Evolutionary conservation across 2,113 vertebrate species (phyloP).

Genomic region (Sterna hirundo): DNA sequence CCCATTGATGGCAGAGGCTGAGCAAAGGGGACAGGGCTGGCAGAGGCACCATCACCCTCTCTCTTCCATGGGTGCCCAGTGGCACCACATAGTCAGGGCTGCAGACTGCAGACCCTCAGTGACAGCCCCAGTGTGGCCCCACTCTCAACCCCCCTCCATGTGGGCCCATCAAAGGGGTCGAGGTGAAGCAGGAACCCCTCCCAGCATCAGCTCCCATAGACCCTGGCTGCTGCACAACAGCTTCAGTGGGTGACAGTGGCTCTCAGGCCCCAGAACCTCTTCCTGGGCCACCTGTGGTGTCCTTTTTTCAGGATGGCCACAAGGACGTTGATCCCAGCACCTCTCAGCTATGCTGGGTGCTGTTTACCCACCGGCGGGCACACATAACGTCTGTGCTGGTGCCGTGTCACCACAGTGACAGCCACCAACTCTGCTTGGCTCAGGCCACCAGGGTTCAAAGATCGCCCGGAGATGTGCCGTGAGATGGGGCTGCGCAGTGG

Average conservation of each 20-base stretch:
- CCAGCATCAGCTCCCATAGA: neutral
- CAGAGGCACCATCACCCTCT: neutral
- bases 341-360: neutral
- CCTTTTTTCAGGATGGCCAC: accelerated
- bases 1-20: neutral
- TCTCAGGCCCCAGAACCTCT: neutral
- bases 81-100: neutral
- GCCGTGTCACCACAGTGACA: neutral
- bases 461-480: accelerated
- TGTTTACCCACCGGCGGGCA: accelerated
- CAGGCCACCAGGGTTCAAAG: neutral
- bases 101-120: neutral
- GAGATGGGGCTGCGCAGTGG: too few relatives aligned
- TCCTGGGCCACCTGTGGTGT: accelerated
- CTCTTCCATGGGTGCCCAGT: neutral
- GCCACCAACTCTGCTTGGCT: neutral
- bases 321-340: accelerated
- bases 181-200: neutral
- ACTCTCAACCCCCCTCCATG: neutral
- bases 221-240: neutral
- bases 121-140: neutral
- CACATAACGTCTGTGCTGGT: accelerated
- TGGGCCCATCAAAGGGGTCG: accelerated
- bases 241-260: neutral
- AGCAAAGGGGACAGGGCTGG: neutral